Conservation (phyloP, 30 jellyfish, hydroid and myxozoan genomes). For the Clytia hemisphaerica region DNA sequence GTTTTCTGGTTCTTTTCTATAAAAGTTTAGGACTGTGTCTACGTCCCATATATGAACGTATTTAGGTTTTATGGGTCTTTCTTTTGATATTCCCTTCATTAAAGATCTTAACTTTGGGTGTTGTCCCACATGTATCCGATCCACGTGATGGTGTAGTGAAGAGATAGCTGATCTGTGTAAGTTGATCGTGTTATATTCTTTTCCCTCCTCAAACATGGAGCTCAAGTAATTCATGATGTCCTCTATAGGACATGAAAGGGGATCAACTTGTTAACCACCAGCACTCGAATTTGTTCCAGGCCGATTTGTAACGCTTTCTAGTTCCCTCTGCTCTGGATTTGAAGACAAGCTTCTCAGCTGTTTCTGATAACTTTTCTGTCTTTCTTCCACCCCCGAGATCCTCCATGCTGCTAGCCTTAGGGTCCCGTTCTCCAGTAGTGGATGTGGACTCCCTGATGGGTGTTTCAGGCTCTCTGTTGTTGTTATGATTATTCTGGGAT, state of each 20-base stretch:
- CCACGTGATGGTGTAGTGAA: neutral
- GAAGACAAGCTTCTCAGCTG: constrained; percentile 17
- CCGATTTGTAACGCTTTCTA: constrained; percentile 15
- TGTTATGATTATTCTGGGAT: neutral
- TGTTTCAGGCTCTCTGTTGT: neutral
- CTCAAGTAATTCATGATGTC: constrained; percentile 3
- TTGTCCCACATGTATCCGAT: constrained; percentile 12
- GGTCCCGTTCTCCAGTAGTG: constrained; percentile 8
- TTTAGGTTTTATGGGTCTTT: constrained; percentile 7
- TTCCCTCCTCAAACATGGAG: neutral
- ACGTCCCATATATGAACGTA: constrained; percentile 5
- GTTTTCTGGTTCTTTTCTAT: too few relatives aligned
- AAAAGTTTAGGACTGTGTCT: neutral
- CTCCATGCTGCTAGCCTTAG: constrained; percentile 27
- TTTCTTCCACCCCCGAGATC: constrained; percentile 2
- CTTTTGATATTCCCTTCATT: constrained; percentile 12
- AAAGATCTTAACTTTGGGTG: constrained; percentile 13
- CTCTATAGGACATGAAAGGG: constrained; percentile 8
- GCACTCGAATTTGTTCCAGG: constrained; percentile 11
- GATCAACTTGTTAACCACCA: constrained; percentile 19
- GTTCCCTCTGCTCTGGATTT: constrained; percentile 6
- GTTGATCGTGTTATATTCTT: constrained; percentile 7
- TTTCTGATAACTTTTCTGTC: neutral
- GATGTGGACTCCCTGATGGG: constrained; percentile 7
- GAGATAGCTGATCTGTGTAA: constrained; percentile 13